Conservation (phyloP, 2,797 vertebrate genomes). For the Aulostomus chinensis region DNA sequence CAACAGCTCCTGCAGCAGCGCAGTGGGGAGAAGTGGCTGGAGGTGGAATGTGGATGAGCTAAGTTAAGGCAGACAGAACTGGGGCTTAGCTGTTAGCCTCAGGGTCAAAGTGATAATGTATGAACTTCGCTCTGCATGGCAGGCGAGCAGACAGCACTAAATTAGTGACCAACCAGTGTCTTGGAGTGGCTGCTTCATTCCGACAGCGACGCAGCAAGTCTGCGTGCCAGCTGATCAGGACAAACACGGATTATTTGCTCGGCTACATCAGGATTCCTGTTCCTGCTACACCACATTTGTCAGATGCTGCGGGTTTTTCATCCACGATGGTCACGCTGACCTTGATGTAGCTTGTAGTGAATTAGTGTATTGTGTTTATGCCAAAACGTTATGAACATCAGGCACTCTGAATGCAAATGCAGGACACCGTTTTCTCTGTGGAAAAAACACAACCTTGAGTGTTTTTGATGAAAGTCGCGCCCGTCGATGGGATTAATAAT, state of each 20-base stretch:
- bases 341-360: slow-evolving; percentile 34
- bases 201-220: slow-evolving; percentile 23
- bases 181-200: slow-evolving; percentile 32
- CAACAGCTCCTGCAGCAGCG: slow-evolving; percentile 54
- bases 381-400: slow-evolving; percentile 38
- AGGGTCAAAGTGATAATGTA: slow-evolving; percentile 74
- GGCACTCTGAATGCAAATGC: slow-evolving; percentile 22
- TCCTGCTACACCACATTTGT: slow-evolving; percentile 29
- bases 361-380: slow-evolving; percentile 33
- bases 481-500: slow-evolving; percentile 6
- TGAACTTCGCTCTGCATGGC: slow-evolving; percentile 70
- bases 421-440: slow-evolving; percentile 7
- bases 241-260: slow-evolving; percentile 30
- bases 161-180: slow-evolving; percentile 57
- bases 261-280: neutral
- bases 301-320: slow-evolving; percentile 8
- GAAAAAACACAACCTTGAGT: slow-evolving; percentile 15
- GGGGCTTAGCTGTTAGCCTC: slow-evolving; percentile 71
- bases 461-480: slow-evolving; percentile 11
- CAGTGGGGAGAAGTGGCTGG: slow-evolving; percentile 46
- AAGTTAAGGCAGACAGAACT: slow-evolving; percentile 75
- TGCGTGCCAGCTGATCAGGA: slow-evolving; percentile 25
- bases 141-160: slow-evolving; percentile 50
- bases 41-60: slow-evolving; percentile 68
- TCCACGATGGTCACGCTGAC: slow-evolving; percentile 31